Evolutionary conservation across 1,140 invertebrate genomes (phyloP).

Genomic region (Steinernema khuongi): DNA sequence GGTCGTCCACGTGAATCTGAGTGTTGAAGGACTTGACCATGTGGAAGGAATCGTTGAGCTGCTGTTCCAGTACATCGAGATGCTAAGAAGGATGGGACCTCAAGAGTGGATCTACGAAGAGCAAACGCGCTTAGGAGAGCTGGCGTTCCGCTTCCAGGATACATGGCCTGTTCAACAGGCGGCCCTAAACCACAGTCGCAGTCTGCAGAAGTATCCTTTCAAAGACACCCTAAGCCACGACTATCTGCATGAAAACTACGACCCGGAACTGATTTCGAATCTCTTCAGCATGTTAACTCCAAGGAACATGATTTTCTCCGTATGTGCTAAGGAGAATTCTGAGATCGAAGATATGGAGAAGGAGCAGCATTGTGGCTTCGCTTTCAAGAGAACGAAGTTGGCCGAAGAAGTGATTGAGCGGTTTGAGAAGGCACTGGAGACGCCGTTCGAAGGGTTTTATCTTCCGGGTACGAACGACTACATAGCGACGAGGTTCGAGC

Average conservation of each 20-base stretch:
- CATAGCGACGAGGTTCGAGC: slow-evolving; percentile 76
- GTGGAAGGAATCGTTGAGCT: slow-evolving; percentile 77
- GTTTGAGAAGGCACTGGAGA: slow-evolving; percentile 29
- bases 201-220: slow-evolving; percentile 72
- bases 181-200: slow-evolving; percentile 69
- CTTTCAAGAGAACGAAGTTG: slow-evolving; percentile 73
- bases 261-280: slow-evolving; percentile 74
- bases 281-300: slow-evolving; percentile 72
- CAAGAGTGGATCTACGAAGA: slow-evolving; percentile 85
- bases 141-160: slow-evolving; percentile 83
- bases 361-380: slow-evolving; percentile 87
- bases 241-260: slow-evolving; percentile 74
- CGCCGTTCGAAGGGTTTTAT: slow-evolving; percentile 64
- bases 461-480: slow-evolving; percentile 84
- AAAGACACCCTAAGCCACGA: slow-evolving; percentile 75
- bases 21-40: slow-evolving; percentile 75
- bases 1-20: slow-evolving; percentile 78
- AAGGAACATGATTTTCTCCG: slow-evolving; percentile 70
- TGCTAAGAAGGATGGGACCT: slow-evolving; percentile 72
- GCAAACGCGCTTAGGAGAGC: slow-evolving; percentile 71
- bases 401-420: slow-evolving; percentile 4
- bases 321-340: slow-evolving; percentile 71
- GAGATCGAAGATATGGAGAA: slow-evolving; percentile 60
- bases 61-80: slow-evolving; percentile 73
- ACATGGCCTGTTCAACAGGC: slow-evolving; percentile 73